phyloP scores from a whole-genome alignment of 1,140 invertebrate genomes.

The Grapholita molesta region DNA sequence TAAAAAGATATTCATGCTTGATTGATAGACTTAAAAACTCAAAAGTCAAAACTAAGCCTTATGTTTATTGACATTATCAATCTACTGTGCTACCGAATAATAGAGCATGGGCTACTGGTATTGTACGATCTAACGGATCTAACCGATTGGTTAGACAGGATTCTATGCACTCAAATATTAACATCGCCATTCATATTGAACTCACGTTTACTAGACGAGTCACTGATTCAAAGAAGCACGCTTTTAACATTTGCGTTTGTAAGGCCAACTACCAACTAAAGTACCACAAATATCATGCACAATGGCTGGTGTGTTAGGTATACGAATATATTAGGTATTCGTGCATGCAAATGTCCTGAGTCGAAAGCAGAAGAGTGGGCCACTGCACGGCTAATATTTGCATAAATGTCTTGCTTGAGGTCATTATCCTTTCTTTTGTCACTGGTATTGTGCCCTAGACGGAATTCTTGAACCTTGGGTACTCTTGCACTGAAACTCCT shows the following conservation, averaged over 20 bases:
- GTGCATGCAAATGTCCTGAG: slow-evolving; percentile 13
- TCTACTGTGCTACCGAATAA: neutral
- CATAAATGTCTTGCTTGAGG: slow-evolving; percentile 46
- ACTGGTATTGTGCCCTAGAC: slow-evolving; percentile 29
- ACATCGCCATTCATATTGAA: neutral
- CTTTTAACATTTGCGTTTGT: slow-evolving; percentile 5
- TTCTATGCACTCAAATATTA: neutral
- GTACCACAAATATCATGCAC: slow-evolving; percentile 6
- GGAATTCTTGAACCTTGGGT: slow-evolving; percentile 3
- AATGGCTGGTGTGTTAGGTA: neutral
- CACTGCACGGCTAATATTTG: slow-evolving; percentile 45
- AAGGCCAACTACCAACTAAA: neutral
- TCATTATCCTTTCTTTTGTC: slow-evolving; percentile 44
- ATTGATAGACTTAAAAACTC: too few species aligned
- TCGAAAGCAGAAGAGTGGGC: slow-evolving; percentile 48
- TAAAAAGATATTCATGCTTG: too few species aligned
- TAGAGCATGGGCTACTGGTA: too few species aligned
- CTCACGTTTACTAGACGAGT: neutral
- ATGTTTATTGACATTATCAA: too few species aligned
- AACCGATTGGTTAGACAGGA: too few species aligned
- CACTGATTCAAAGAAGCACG: neutral
- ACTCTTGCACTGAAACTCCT: neutral
- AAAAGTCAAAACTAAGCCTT: too few species aligned
- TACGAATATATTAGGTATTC: slow-evolving; percentile 2
- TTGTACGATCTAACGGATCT: too few species aligned